phyloP scores from a whole-genome alignment of 1,140 invertebrate species.

The Orius insidiosus region DNA sequence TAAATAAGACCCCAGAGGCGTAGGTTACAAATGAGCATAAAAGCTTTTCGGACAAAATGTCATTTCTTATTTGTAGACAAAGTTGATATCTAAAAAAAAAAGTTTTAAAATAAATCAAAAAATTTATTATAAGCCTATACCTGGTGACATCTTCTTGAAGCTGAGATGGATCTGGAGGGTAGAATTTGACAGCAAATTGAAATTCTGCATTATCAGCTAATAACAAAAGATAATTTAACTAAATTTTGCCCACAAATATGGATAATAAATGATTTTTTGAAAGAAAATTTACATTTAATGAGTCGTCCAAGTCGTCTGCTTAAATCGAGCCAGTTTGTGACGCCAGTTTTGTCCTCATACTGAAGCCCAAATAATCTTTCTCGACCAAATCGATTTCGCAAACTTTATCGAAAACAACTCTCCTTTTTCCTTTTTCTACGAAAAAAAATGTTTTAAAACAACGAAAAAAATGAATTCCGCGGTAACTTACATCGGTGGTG shows the following conservation, averaged over 20 bases:
- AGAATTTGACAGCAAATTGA: constrained; percentile 96
- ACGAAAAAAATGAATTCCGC: too few relatives aligned
- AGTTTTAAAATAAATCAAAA: constrained; percentile 6
- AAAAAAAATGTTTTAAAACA: constrained; percentile 23
- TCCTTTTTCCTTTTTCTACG: constrained; percentile 75
- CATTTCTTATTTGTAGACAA: constrained; percentile 87
- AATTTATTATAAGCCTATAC: constrained; percentile 19
- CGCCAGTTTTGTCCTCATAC: constrained; percentile 63
- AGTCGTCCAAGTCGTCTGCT: constrained; percentile 78
- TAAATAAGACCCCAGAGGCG: constrained; percentile 91
- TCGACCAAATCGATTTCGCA: constrained; percentile 84
- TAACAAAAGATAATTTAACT: constrained; percentile 18
- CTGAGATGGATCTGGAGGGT: constrained; percentile 93
- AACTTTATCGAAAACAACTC: constrained; percentile 70
- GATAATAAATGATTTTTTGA: too few relatives aligned
- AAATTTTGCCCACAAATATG: not conserved
- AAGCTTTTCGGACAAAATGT: constrained; percentile 77
- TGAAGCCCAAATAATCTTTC: constrained; percentile 86
- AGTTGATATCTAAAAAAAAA: constrained; percentile 63
- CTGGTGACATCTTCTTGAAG: constrained; percentile 92
- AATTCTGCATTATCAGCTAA: constrained; percentile 85
- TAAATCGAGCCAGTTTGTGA: constrained; percentile 68
- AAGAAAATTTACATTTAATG: constrained; percentile 57
- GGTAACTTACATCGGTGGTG: too few relatives aligned
- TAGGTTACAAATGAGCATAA: constrained; percentile 95